These are phyloP conservation scores for Epizoanthus ramosus DNA, from an alignment of 92 coral and sea anemone genomes.

Conservation along the genomic window DNA sequence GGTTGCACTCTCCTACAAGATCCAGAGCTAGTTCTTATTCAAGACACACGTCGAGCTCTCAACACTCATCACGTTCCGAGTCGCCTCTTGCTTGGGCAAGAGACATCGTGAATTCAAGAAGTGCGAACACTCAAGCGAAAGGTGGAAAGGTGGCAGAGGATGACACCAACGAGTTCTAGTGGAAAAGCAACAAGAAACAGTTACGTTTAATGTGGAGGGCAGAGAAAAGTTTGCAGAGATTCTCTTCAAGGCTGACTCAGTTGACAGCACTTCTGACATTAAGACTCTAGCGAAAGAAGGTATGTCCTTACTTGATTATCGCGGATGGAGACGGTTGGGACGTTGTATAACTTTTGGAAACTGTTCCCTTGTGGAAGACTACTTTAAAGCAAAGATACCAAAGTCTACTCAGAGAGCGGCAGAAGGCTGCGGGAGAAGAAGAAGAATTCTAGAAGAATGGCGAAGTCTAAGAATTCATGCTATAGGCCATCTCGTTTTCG, in stretches of 20 bases:
- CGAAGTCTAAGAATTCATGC: constrained; percentile 8
- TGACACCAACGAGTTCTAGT: too few relatives aligned
- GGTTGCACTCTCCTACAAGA: too few relatives aligned
- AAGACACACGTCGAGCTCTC: too few relatives aligned
- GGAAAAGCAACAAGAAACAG: constrained; percentile 13
- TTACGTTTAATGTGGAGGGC: neutral
- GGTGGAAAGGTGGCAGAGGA: too few relatives aligned
- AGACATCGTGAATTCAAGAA: neutral
- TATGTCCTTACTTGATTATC: constrained; percentile 9
- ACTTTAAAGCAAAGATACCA: too few relatives aligned
- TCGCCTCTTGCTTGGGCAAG: constrained; percentile 10
- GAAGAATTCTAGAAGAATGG: too few relatives aligned
- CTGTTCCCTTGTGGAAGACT: neutral
- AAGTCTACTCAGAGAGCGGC: too few relatives aligned
- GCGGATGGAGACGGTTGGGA: constrained; percentile 10
- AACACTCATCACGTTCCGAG: constrained; percentile 8
- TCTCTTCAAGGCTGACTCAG: constrained; percentile 3
- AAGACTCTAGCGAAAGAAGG: constrained; percentile 6
- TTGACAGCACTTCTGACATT: neutral
- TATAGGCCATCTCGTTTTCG: neutral
- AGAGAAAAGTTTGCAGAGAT: constrained; percentile 12
- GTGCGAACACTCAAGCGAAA: constrained; percentile 16
- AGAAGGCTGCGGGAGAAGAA: too few relatives aligned
- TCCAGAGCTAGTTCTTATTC: too few relatives aligned
- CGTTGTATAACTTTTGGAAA: neutral